phyloP scores from a whole-genome alignment of 2,113 vertebrate genomes.

The Numida meleagris region DNA sequence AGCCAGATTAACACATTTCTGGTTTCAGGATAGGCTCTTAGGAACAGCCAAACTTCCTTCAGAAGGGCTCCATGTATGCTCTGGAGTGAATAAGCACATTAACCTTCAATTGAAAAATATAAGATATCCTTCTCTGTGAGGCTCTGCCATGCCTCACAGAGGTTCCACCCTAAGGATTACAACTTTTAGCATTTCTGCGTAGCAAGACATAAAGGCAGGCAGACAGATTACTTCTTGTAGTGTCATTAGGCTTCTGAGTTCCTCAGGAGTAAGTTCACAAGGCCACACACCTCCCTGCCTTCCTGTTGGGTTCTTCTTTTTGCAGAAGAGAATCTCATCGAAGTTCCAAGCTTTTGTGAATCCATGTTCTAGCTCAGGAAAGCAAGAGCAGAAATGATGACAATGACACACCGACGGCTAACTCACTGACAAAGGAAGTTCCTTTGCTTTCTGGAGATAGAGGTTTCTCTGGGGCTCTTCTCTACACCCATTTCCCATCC shows the following conservation, averaged over 20 bases:
- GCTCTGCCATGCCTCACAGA: background rate
- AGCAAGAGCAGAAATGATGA: fast-evolving
- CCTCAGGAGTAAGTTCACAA: background rate
- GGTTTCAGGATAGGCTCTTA: background rate
- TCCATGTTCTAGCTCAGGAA: background rate
- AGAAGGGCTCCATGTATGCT: background rate
- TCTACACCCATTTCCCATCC: fast-evolving
- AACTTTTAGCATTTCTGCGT: background rate
- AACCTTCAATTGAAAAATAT: background rate
- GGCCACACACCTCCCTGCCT: background rate
- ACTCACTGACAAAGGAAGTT: background rate
- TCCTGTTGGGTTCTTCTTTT: fast-evolving
- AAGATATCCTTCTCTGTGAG: fast-evolving
- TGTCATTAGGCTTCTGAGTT: background rate
- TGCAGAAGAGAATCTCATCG: background rate
- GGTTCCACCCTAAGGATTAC: background rate
- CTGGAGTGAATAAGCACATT: background rate
- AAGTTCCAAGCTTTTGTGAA: background rate
- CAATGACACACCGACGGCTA: background rate
- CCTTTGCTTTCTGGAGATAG: background rate
- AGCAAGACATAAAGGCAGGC: background rate
- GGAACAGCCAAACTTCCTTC: background rate
- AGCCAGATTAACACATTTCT: background rate
- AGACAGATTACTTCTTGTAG: background rate
- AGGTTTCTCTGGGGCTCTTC: background rate